phyloP scores from a whole-genome alignment of 2,797 vertebrate genomes.

The Anomalospiza imberbis region DNA sequence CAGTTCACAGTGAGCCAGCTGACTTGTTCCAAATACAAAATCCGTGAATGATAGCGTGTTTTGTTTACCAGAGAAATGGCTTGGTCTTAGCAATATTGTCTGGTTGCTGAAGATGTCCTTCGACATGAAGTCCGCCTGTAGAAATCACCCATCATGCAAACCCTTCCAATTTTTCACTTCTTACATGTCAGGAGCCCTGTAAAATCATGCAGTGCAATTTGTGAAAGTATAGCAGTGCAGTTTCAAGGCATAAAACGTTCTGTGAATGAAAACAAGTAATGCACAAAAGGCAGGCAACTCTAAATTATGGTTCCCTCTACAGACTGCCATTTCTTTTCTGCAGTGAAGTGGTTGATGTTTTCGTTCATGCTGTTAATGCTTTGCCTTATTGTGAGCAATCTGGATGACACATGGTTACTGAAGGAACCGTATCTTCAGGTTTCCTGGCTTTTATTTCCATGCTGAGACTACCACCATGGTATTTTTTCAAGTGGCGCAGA shows the following conservation, averaged over 20 bases:
- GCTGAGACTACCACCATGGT: background rate
- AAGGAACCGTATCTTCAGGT: background rate
- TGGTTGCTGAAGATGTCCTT: background rate
- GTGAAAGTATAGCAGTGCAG: background rate
- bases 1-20: background rate
- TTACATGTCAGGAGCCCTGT: background rate
- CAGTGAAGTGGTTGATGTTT: background rate
- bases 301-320: background rate
- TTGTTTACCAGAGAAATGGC: background rate
- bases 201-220: background rate
- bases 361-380: background rate
- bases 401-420: background rate
- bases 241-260: background rate
- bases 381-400: background rate
- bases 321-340: background rate
- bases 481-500: background rate
- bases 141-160: background rate
- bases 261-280: background rate
- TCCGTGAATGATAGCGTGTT: background rate
- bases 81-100: background rate
- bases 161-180: background rate
- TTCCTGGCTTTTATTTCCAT: background rate
- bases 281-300: background rate
- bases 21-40: background rate
- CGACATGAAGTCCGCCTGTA: background rate